A percentile compares a stretch with the other conserved stretches of the same genome.
Conservation (phyloP, 2,113 vertebrate species). For the Lutjanus erythropterus region DNA sequence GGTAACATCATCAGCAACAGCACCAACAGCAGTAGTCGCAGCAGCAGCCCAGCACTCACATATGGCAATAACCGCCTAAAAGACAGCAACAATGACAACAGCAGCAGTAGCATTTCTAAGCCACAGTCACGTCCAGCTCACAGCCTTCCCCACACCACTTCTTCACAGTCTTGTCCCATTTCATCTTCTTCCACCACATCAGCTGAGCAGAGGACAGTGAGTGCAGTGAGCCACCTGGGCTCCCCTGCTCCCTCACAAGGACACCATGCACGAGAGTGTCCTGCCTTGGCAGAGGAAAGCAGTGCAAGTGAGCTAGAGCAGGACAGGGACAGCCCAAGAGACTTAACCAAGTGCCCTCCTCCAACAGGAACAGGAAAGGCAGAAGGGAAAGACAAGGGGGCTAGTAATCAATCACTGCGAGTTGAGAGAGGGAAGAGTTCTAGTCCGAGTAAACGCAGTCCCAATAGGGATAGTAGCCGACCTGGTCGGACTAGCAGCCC, state of each 20-base stretch:
- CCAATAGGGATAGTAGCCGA: slow-evolving; percentile 72
- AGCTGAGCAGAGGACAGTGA: slow-evolving; percentile 78
- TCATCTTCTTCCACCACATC: slow-evolving; percentile 64
- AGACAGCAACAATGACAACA: slow-evolving; percentile 72
- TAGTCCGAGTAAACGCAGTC: slow-evolving; percentile 83
- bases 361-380: slow-evolving; percentile 67
- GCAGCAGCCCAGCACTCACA: slow-evolving; percentile 78
- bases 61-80: slow-evolving; percentile 77
- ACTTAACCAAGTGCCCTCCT: slow-evolving; percentile 78
- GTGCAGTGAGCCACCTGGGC: slow-evolving; percentile 70
- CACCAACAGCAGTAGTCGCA: slow-evolving; percentile 74
- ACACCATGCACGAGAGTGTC: slow-evolving; percentile 76
- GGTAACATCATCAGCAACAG: slow-evolving; percentile 51
- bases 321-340: slow-evolving; percentile 77
- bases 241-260: slow-evolving; percentile 74
- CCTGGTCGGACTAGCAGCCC: slow-evolving; percentile 66
- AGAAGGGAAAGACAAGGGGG: slow-evolving; percentile 80
- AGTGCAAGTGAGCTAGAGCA: slow-evolving; percentile 75
- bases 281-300: slow-evolving; percentile 76
- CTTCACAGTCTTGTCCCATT: slow-evolving; percentile 64
- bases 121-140: slow-evolving; percentile 74
- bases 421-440: slow-evolving; percentile 78
- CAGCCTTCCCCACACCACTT: slow-evolving; percentile 63
- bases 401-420: slow-evolving; percentile 63
- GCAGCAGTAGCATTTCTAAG: slow-evolving; percentile 75